Evolutionary conservation across 2,888 invertebrate species (phyloP).

Genomic region (Clanis bilineata): DNA sequence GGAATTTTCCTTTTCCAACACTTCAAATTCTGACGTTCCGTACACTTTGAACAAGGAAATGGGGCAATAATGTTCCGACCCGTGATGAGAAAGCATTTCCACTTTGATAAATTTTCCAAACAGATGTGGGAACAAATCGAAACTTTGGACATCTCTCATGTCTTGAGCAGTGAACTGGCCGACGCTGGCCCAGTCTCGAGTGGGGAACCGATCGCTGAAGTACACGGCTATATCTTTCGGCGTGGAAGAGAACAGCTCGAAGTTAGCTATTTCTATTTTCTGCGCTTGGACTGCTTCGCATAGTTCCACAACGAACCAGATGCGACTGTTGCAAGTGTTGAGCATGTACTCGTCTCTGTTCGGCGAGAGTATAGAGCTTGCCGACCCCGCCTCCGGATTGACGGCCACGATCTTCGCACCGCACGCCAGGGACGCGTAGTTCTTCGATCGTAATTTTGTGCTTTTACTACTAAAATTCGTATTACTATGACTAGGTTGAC

Average conservation of each 20-base stretch:
- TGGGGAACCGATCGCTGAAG: conserved; percentile 94
- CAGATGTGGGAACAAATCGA: conserved; percentile 89
- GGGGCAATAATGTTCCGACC: conserved; percentile 98
- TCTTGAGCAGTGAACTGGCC: conserved; percentile 95
- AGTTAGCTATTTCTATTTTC: conserved; percentile 97
- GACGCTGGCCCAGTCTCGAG: conserved; percentile 94
- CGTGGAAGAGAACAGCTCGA: conserved; percentile 98
- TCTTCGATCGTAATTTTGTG: conserved; percentile 90
- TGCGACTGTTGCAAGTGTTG: conserved; percentile 95
- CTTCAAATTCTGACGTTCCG: conserved; percentile 96
- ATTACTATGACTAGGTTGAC: conserved; percentile 83
- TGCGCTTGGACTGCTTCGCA: conserved; percentile 99
- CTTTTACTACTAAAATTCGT: conserved; percentile 81
- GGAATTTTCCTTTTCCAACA: conserved; percentile 91
- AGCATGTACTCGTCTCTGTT: conserved; percentile 98
- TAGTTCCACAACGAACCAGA: conserved; percentile 98
- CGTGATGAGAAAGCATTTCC: conserved; percentile 96
- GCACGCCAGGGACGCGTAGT: conserved; percentile 98
- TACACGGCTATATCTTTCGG: conserved; percentile 95
- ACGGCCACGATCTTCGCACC: conserved; percentile 97
- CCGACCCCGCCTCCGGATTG: conserved; percentile 95
- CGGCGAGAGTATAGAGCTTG: conserved; percentile 92
- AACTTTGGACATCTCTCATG: conserved; percentile 92
- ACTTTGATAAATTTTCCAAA: conserved; percentile 95
- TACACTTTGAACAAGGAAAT: conserved; percentile 96